phyloP scores from a whole-genome alignment of 2,888 invertebrate genomes.

The Rhagonycha fulva region DNA sequence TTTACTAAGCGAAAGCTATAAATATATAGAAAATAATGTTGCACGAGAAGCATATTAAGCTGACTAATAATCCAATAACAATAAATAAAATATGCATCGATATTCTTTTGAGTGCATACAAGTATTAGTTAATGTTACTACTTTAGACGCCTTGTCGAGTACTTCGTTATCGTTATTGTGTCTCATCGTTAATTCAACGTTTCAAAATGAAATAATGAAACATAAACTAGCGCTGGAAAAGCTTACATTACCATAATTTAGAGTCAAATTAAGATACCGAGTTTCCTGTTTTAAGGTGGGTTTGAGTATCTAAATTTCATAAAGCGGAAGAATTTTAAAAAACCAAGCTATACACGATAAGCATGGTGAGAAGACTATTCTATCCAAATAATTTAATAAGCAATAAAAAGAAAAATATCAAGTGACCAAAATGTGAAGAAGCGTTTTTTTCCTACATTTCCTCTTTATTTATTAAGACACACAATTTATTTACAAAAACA shows the following conservation, averaged over 20 bases:
- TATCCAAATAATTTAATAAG: background rate
- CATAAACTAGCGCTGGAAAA: constrained; percentile 6
- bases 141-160: background rate
- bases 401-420: background rate
- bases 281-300: constrained; percentile 6
- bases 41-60: constrained; percentile 13
- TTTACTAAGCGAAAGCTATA: constrained; percentile 14
- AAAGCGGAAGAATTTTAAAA: constrained; percentile 1
- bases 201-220: background rate
- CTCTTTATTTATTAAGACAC: background rate
- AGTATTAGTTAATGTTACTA: background rate
- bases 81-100: constrained; percentile 19
- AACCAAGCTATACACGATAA: background rate
- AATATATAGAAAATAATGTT: constrained; percentile 13
- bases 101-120: constrained; percentile 14
- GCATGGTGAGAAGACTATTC: background rate
- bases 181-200: constrained; percentile 5
- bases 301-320: constrained; percentile 6
- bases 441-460: background rate
- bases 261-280: constrained; percentile 14
- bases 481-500: background rate
- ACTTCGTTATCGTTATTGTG: constrained; percentile 4
- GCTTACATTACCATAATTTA: constrained; percentile 12
- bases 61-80: constrained; percentile 17
- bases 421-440: background rate